Percentiles rank a stretch among this genome's conserved stretches.
Evolutionary conservation across 2,888 invertebrate genomes (phyloP).

Genomic region (Uloborus plumipes): DNA sequence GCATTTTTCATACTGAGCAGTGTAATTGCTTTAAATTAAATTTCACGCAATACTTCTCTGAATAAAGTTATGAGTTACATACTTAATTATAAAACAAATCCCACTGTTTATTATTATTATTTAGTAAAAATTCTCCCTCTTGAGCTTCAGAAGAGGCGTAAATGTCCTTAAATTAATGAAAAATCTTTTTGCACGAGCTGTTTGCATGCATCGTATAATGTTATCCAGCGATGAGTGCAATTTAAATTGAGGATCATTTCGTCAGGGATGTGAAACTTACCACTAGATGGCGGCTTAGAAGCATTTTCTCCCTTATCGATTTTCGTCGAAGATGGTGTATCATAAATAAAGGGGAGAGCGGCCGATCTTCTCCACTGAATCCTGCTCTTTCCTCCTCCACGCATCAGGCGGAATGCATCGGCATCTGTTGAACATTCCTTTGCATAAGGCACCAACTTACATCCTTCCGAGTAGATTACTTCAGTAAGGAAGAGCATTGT

Average conservation of each 20-base stretch:
- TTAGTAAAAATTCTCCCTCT: too few relatives aligned
- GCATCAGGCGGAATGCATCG: slow-evolving; percentile 38
- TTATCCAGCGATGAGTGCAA: not conserved
- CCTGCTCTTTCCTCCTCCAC: slow-evolving; percentile 6
- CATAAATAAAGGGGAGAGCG: slow-evolving; percentile 37
- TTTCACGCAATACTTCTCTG: too few relatives aligned
- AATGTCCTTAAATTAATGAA: too few relatives aligned
- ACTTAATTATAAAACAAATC: too few relatives aligned
- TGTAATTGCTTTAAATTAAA: too few relatives aligned
- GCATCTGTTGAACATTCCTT: slow-evolving; percentile 55
- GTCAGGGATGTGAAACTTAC: not conserved
- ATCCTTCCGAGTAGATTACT: slow-evolving; percentile 10
- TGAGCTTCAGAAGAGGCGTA: too few relatives aligned
- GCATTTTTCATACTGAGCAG: too few relatives aligned
- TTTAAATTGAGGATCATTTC: not conserved
- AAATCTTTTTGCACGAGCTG: too few relatives aligned
- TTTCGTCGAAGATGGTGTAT: slow-evolving; percentile 33
- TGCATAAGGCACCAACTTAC: slow-evolving; percentile 21
- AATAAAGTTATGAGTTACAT: too few relatives aligned
- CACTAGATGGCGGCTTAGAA: slow-evolving; percentile 32
- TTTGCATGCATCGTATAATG: too few relatives aligned
- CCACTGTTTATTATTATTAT: too few relatives aligned
- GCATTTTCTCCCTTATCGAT: slow-evolving; percentile 31
- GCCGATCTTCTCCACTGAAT: slow-evolving; percentile 28
- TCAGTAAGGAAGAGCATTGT: too few relatives aligned